phyloP scores from a whole-genome alignment of 2,888 invertebrate genomes.

The Diaprepes abbreviatus region DNA sequence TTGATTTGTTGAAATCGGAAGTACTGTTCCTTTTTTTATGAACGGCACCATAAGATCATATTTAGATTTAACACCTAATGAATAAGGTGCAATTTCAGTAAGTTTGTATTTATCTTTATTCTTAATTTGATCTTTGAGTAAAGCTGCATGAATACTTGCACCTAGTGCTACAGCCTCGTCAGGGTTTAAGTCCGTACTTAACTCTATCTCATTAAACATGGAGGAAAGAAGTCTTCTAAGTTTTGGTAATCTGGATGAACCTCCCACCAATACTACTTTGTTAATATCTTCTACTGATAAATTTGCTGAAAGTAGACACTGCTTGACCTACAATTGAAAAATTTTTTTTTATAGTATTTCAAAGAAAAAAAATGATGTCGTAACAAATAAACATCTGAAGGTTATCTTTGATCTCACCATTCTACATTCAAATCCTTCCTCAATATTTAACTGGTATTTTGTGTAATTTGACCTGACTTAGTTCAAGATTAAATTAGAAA shows the following conservation, averaged over 20 bases:
- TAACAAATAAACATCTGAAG: too few species aligned
- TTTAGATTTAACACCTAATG: slow-evolving; percentile 49
- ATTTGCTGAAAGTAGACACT: slow-evolving; percentile 46
- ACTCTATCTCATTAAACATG: slow-evolving; percentile 47
- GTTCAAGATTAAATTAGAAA: too few species aligned
- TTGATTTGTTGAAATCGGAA: slow-evolving; percentile 33
- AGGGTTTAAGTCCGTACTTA: slow-evolving; percentile 52
- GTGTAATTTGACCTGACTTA: too few species aligned
- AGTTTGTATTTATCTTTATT: slow-evolving; percentile 38
- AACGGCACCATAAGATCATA: slow-evolving; percentile 49
- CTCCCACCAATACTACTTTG: slow-evolving; percentile 54
- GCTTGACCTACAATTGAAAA: slow-evolving; percentile 43
- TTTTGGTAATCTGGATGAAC: slow-evolving; percentile 53
- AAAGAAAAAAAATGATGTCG: too few species aligned
- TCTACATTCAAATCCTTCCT: too few species aligned
- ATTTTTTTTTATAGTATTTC: too few species aligned
- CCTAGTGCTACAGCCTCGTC: slow-evolving; percentile 56
- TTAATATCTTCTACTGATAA: slow-evolving; percentile 46
- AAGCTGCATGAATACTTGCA: slow-evolving; percentile 53
- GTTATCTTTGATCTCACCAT: too few species aligned
- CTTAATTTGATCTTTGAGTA: slow-evolving; percentile 38
- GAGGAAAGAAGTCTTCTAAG: slow-evolving; percentile 47
- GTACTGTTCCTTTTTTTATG: slow-evolving; percentile 49
- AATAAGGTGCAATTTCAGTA: slow-evolving; percentile 54
- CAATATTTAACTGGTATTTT: too few species aligned